Base-by-base conservation (phyloP, 2,888 invertebrate species). In the Aethes cnicana region DNA sequence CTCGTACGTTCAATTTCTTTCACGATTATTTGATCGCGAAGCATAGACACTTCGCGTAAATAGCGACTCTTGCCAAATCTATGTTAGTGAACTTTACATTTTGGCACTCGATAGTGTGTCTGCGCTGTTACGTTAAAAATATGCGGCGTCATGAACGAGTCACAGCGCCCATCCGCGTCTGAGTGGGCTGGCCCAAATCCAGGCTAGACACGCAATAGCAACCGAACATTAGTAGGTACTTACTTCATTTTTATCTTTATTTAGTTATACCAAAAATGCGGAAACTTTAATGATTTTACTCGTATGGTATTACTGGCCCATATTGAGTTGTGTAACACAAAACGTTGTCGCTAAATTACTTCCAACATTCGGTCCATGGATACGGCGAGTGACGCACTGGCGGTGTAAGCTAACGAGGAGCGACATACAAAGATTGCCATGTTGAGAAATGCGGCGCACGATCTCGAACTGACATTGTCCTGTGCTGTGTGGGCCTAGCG, bases 41-140 rank as follows among this genome's bases (percentile, higher is more conserved):
- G 66, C 72, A 74, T 74, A 76, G 74, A 77, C 77, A 78, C 73
- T 74, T 69, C 68, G 71, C 75, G 81, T 84, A 82, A 83, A 84
- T 81, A 84, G 73, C 63, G 61, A 47, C 77, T 76, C 78, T 77
- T 81, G 88, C 88, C 88, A 88, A 87, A 85, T 83, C 78, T 84
- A 85, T 84, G 86, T 85, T 81, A 81, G 81, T 85, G 86, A 88
- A 86, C 87, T 87, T 87, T 88, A 83, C 82, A 84, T 84, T n/a
- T 87, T 87, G 88, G 88, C 88, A 87, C 82, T 74, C 72, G 75
- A 58, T 69, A 77, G 75, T 73, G 75, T 77, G 81, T 84, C 83
- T 81, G 84, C 73, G 80, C 72, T 76, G 81, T 83, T 87, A 88
- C 86, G 87, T 86, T 86, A 84, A 84, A 87, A 86, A 86, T 87